Evolutionary conservation across 1,140 invertebrate species (phyloP).

Genomic region (Zaprionus taronus): DNA sequence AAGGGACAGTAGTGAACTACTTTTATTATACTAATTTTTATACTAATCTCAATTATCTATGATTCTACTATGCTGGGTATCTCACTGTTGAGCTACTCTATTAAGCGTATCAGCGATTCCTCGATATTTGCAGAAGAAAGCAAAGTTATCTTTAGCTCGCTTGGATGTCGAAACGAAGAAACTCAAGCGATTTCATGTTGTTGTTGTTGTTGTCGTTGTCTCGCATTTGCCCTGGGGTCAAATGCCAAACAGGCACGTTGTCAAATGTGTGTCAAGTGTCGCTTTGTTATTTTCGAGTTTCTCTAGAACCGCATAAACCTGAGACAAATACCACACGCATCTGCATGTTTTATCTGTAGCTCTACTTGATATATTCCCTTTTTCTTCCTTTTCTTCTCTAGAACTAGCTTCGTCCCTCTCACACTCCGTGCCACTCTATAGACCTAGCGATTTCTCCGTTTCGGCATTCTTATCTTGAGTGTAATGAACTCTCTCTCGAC

Average conservation of each 20-base stretch:
- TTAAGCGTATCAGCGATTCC: background rate
- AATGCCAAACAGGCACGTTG: constrained; percentile 37
- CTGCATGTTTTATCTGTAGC: background rate
- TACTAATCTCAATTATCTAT: too few species aligned
- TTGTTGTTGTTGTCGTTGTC: constrained; percentile 19
- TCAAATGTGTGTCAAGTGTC: constrained; percentile 61
- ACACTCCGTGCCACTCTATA: constrained; percentile 22
- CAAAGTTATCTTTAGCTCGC: constrained; percentile 15
- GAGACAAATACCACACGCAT: constrained; percentile 5
- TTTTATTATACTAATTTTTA: too few species aligned
- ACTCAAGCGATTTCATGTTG: constrained; percentile 38
- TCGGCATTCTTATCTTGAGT: constrained; percentile 37
- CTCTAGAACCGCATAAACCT: background rate
- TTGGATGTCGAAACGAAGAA: constrained; percentile 29
- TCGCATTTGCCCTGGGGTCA: constrained; percentile 55
- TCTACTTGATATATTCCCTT: background rate
- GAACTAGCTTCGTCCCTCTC: background rate
- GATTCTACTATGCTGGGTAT: background rate
- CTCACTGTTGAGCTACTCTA: background rate
- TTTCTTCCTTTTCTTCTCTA: background rate
- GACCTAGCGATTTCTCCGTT: constrained; percentile 29
- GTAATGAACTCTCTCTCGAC: constrained; percentile 59
- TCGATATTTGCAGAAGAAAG: constrained; percentile 64
- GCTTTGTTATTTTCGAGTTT: constrained; percentile 30
- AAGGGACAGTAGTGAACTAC: too few species aligned